Conservation (phyloP, 2,113 vertebrate genomes). For the Nycticryphes semicollaris region DNA sequence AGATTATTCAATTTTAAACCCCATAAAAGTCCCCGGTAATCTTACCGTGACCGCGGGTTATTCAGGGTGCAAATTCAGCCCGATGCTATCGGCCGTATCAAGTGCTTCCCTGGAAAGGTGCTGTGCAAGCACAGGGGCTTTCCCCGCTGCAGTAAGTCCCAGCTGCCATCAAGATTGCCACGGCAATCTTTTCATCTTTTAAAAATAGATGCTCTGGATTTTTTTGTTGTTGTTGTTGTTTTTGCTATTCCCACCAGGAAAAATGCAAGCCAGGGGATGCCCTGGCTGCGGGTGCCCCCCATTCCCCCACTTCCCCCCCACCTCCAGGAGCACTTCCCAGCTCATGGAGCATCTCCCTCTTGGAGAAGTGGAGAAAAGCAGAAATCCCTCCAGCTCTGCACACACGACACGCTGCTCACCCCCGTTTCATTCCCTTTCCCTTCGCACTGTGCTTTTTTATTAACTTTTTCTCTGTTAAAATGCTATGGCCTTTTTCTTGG, state of each 20-base stretch:
- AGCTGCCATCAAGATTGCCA: not conserved
- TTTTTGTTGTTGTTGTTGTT: not conserved
- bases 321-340: not conserved
- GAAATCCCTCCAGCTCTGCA: not conserved
- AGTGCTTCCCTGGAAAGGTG: not conserved
- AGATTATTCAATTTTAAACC: not conserved
- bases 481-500: not conserved
- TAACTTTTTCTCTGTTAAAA: not conserved
- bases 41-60: rapidly evolving
- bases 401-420: not conserved
- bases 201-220: not conserved
- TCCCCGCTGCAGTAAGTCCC: not conserved
- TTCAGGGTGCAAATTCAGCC: not conserved
- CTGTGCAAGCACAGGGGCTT: not conserved
- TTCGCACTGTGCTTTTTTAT: rapidly evolving
- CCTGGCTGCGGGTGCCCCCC: not conserved
- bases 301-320: too few species aligned
- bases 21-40: not conserved
- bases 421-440: not conserved
- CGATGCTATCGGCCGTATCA: rapidly evolving
- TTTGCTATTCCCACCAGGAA: not conserved
- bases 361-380: not conserved
- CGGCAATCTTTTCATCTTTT: not conserved
- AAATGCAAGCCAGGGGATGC: not conserved
- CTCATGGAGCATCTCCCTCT: not conserved